Base-by-base conservation (phyloP, 35 echinoderm and acorn worm genomes). In the Antedon bifida region DNA sequence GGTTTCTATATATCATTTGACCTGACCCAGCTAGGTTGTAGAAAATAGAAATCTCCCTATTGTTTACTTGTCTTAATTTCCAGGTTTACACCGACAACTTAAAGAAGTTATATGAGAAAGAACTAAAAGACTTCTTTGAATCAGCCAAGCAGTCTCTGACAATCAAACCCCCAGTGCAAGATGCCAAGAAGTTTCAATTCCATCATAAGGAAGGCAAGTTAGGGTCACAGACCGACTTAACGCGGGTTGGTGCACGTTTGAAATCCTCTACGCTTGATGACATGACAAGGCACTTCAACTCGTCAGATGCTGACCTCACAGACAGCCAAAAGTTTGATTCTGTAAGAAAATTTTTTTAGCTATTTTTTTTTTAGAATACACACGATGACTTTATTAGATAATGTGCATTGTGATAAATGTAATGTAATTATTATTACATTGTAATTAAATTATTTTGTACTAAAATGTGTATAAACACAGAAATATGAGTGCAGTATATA, bases 71-170 rank as follows among this genome's bases (percentile, higher is more conserved):
- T n/a, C n/a, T n/a, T n/a, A n/a, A 42, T 42, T 7, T 42, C 30
- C 55, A 96, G 93, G 85, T 91, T 36, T 96, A 96, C 78, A 89
- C 86, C 7, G 83, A 85, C 30, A 89, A 87, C 28, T 56, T 96
- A 14, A 88, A 82, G 34, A 96, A 89, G 46, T 76, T 96, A 17
- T 96, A 96, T 81, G 89, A 91, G 44, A 77, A 82, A 36, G 89
- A 96, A 74, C 35, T 96, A 33, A 82, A 86, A n/a, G 93, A 96
- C 26, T 96, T 96, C 93, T 96, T 91, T 85, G 93, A 96, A 86
- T 86, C 51, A 79, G 89, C 86, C 5, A 77, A 81, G 14, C 83
- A 83, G 29, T 44, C 83, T 4, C 51, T 96, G 26, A 75, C 89
- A 33, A 39, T 80, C 29, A 94, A 94, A 30, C 34, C 80, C 0